phyloP scores from a whole-genome alignment of 1,140 invertebrate species.

The Drosophila carrolli region DNA sequence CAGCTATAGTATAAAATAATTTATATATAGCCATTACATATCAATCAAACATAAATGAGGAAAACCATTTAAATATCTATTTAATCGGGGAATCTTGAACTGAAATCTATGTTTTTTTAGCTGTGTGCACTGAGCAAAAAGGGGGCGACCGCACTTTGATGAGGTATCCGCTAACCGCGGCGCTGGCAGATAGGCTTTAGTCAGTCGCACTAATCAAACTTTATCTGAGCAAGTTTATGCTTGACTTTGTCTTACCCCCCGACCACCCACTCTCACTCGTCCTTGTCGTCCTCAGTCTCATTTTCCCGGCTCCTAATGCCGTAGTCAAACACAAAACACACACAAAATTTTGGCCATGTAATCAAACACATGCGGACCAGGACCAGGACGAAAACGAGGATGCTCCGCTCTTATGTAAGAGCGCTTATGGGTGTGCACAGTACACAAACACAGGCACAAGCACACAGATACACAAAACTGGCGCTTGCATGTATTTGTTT shows the following conservation, averaged over 20 bases:
- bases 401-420: constrained; percentile 24
- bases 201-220: constrained; percentile 57
- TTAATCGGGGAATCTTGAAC: no score
- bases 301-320: constrained; percentile 14
- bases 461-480: constrained; percentile 2
- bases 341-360: constrained; percentile 50
- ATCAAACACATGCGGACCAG: constrained; percentile 51
- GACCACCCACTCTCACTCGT: constrained; percentile 3
- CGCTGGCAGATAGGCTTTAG: constrained; percentile 28
- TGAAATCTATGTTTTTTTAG: neutral
- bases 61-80: no score
- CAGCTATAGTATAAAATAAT: no score
- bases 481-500: constrained; percentile 48
- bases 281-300: constrained; percentile 8
- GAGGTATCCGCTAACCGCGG: constrained; percentile 4
- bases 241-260: constrained; percentile 13
- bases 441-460: neutral
- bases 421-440: constrained; percentile 7
- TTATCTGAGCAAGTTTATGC: constrained; percentile 43
- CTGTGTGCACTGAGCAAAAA: constrained; percentile 43
- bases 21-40: no score
- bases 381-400: constrained; percentile 15
- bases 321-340: constrained; percentile 38
- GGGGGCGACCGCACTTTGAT: neutral
- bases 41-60: no score